Evolutionary conservation across 2,888 invertebrate species (phyloP).

Genomic region (Ectobius pallidus): DNA sequence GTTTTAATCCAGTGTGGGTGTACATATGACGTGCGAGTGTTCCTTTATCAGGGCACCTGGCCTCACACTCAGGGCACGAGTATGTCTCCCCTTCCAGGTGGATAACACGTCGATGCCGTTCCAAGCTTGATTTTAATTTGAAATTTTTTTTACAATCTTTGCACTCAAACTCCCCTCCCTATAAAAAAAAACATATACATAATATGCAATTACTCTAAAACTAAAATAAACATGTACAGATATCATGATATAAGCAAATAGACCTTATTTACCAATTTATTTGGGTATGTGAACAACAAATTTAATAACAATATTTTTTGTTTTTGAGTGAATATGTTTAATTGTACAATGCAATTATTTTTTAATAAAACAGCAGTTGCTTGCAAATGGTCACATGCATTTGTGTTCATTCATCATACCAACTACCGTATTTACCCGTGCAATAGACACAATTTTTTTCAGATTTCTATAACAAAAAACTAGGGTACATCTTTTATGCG

Average conservation of each 20-base stretch:
- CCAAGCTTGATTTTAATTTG: slow-evolving; percentile 67
- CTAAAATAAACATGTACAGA: neutral
- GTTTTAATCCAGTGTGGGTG: slow-evolving; percentile 64
- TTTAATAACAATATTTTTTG: too few relatives aligned
- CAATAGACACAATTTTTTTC: too few relatives aligned
- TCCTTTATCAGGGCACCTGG: slow-evolving; percentile 67
- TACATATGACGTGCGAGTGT: slow-evolving; percentile 70
- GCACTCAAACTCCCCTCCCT: slow-evolving; percentile 63
- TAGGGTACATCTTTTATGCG: too few relatives aligned
- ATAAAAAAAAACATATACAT: slow-evolving; percentile 41
- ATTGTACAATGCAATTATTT: too few relatives aligned
- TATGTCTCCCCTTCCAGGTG: slow-evolving; percentile 70
- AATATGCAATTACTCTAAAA: neutral
- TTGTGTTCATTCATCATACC: too few relatives aligned
- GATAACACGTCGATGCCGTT: slow-evolving; percentile 69
- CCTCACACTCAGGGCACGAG: slow-evolving; percentile 69
- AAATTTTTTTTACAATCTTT: slow-evolving; percentile 74
- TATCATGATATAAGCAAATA: neutral
- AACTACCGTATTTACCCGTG: too few relatives aligned
- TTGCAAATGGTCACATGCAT: too few relatives aligned
- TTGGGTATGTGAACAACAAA: neutral
- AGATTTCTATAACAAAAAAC: too few relatives aligned
- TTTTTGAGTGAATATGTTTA: too few relatives aligned
- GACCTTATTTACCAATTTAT: neutral
- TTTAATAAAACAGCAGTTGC: too few relatives aligned